phyloP scores from a whole-genome alignment of 2,888 invertebrate genomes.

The Drosophila phalerata region DNA sequence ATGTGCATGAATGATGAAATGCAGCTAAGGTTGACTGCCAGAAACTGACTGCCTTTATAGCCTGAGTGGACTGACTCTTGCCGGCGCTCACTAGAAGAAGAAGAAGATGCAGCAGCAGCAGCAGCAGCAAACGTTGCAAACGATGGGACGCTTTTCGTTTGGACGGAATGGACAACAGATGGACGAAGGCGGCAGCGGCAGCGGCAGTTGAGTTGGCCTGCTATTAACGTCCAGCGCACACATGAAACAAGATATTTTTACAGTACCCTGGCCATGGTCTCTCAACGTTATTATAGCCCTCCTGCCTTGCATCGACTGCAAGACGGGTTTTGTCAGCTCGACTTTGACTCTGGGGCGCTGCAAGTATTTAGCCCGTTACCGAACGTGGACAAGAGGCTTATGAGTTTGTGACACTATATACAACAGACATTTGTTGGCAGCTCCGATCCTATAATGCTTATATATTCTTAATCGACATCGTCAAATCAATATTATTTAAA shows the following conservation, averaged over 20 bases:
- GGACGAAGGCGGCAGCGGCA: conserved; percentile 8
- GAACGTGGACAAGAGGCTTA: neutral
- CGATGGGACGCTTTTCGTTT: conserved; percentile 37
- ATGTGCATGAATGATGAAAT: conserved; percentile 82
- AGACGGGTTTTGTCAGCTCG: conserved; percentile 61
- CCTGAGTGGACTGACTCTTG: conserved; percentile 12
- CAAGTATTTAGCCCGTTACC: conserved; percentile 38
- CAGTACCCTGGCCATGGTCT: conserved; percentile 53
- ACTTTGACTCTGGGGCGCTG: conserved; percentile 67
- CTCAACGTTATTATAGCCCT: conserved; percentile 63
- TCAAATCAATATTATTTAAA: no score
- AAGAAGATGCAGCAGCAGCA: neutral
- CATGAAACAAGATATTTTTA: conserved; percentile 82
- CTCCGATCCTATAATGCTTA: neutral
- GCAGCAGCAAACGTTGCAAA: conserved; percentile 5
- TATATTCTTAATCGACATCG: no score
- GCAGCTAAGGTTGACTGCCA: conserved; percentile 72
- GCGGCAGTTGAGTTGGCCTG: conserved; percentile 47
- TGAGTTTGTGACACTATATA: neutral
- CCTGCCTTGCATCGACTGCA: conserved; percentile 17
- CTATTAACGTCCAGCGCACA: conserved; percentile 82
- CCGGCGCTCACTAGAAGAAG: conserved; percentile 19
- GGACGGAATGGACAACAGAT: conserved; percentile 15
- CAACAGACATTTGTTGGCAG: neutral
- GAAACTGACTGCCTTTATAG: conserved; percentile 46